These are phyloP conservation scores for Phalacrocorax brasilianus DNA, from an alignment of 2,113 vertebrate genomes.

Conservation along the genomic window DNA sequence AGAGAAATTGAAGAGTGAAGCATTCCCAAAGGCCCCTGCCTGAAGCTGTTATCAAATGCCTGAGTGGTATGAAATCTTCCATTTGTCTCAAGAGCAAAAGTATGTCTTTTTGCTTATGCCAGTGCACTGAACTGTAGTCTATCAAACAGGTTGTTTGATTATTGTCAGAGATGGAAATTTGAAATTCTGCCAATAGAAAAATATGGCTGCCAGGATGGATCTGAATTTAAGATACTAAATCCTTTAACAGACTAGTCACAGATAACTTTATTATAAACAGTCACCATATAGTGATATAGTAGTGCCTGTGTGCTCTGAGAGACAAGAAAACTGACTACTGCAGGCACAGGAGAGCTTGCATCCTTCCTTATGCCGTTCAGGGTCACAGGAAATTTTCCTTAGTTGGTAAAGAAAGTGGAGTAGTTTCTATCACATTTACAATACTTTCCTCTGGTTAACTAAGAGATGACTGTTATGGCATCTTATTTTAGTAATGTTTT, in stretches of 20 bases:
- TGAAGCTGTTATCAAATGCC: not conserved
- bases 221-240: not conserved
- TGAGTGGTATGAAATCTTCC: not conserved
- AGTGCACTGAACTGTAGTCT: not conserved
- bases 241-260: not conserved
- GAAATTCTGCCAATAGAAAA: not conserved
- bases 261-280: not conserved
- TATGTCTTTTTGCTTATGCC: not conserved
- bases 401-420: not conserved
- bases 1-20: not conserved
- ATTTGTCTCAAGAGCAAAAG: not conserved
- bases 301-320: not conserved
- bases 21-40: not conserved
- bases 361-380: not conserved
- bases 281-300: not conserved
- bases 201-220: not conserved
- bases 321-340: not conserved
- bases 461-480: not conserved
- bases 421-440: not conserved
- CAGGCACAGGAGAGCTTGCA: not conserved
- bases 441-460: not conserved
- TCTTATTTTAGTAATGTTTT: not conserved
- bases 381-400: not conserved
- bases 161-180: not conserved
- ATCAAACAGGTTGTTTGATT: not conserved